Conservation (phyloP, 1,140 invertebrate species). For the Drosophila sturtevanti region DNA sequence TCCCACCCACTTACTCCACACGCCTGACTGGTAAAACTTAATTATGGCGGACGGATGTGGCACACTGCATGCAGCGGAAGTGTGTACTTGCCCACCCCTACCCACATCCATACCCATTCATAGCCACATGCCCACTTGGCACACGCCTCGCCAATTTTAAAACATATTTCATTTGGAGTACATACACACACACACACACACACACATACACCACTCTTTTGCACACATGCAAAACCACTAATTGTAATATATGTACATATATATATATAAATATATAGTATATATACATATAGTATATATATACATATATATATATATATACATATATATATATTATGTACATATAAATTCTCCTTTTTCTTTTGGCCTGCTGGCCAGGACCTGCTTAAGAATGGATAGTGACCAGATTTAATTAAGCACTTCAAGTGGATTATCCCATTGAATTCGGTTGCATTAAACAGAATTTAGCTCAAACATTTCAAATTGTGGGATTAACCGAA, state of each 20-base stretch:
- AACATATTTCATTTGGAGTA: constrained; percentile 73
- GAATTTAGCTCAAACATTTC: too few species aligned
- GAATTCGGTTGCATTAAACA: background rate
- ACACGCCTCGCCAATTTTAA: constrained; percentile 74
- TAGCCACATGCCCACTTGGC: constrained; percentile 45
- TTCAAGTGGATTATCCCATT: background rate
- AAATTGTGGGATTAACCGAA: too few species aligned
- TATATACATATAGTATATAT: too few species aligned
- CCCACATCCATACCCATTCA: background rate
- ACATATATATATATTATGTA: too few species aligned
- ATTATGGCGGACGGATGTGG: constrained; percentile 77
- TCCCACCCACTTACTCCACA: background rate
- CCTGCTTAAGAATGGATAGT: background rate
- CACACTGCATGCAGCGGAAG: constrained; percentile 66
- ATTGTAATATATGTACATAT: too few species aligned
- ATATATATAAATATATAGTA: too few species aligned
- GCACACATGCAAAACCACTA: too few species aligned
- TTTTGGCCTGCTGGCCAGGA: background rate
- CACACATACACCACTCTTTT: background rate
- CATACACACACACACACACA: constrained; percentile 24
- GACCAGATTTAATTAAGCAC: constrained; percentile 49
- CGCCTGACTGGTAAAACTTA: constrained; percentile 55
- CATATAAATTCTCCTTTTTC: background rate
- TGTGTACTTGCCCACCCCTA: constrained; percentile 45
- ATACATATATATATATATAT: too few species aligned